A percentile compares a stretch with the other conserved stretches of the same genome.
phyloP scores from a whole-genome alignment of 92 coral and sea anemone genomes.

The Micromussa lordhowensis region DNA sequence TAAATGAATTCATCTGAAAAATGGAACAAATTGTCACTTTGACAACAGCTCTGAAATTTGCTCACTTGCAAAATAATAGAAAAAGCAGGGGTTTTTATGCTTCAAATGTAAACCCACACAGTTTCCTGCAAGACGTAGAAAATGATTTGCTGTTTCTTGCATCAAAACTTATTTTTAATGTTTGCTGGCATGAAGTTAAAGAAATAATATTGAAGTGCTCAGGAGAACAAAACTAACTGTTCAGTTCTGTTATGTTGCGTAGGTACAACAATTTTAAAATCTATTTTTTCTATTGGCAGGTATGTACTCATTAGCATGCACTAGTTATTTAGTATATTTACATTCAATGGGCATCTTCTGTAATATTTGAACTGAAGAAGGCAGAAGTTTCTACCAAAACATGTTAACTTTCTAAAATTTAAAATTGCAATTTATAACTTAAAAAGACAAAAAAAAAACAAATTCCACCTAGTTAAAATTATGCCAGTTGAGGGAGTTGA shows the following conservation, averaged over 20 bases:
- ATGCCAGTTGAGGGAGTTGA: not conserved
- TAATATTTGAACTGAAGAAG: too few relatives aligned
- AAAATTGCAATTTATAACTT: too few relatives aligned
- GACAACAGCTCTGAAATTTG: not conserved
- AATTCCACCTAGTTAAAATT: too few relatives aligned
- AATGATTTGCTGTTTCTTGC: not conserved
- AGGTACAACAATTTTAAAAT: too few relatives aligned
- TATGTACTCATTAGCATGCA: too few relatives aligned
- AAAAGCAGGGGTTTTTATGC: not conserved
- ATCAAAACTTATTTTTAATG: not conserved
- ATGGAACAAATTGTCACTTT: not conserved
- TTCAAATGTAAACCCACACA: not conserved
- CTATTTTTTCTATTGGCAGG: too few relatives aligned
- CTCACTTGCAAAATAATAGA: not conserved
- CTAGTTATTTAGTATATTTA: too few relatives aligned
- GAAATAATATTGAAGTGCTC: not conserved
- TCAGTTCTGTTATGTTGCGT: too few relatives aligned
- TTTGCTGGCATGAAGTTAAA: not conserved
- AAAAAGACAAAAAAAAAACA: too few relatives aligned
- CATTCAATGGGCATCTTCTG: too few relatives aligned
- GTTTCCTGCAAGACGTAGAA: not conserved
- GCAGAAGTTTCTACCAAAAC: too few relatives aligned
- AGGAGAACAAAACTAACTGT: not conserved
- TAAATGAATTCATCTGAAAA: not conserved
- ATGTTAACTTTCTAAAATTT: too few relatives aligned